Conservation (phyloP, 2,113 vertebrate species). For the Entomyzon cyanotis region DNA sequence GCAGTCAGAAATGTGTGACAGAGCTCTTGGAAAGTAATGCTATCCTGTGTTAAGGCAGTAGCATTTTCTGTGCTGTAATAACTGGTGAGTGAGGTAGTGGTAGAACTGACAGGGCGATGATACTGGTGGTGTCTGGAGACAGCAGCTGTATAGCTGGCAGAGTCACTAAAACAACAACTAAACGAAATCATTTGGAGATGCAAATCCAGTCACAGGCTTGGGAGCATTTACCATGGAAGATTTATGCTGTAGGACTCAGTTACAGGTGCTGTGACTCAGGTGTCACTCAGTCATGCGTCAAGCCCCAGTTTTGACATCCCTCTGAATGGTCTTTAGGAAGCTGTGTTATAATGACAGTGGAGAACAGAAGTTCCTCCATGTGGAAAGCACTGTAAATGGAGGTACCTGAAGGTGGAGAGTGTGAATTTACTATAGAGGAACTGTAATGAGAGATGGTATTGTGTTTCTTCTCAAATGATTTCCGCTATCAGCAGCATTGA, state of each 20-base stretch:
- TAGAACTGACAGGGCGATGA: background rate
- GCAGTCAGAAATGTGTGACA: background rate
- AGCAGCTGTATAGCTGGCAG: background rate
- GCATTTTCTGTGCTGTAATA: background rate
- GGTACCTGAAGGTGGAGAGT: background rate
- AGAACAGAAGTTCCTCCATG: background rate
- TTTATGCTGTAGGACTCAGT: background rate
- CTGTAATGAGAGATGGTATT: background rate
- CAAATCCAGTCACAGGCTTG: background rate
- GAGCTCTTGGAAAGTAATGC: background rate
- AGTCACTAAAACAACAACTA: background rate
- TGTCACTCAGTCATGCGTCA: background rate
- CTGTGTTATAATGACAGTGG: background rate
- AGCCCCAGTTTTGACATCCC: background rate
- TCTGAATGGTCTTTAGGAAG: background rate
- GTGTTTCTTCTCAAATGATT: background rate
- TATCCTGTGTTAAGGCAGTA: background rate
- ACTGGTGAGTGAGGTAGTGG: background rate
- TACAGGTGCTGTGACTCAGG: background rate
- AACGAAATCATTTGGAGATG: background rate
- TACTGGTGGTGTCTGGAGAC: background rate
- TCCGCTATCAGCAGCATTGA: background rate
- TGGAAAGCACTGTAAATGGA: background rate
- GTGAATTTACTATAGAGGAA: background rate
- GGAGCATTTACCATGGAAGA: background rate